phyloP scores from a whole-genome alignment of 2,113 vertebrate species.

The Erinaceus europaeus region DNA sequence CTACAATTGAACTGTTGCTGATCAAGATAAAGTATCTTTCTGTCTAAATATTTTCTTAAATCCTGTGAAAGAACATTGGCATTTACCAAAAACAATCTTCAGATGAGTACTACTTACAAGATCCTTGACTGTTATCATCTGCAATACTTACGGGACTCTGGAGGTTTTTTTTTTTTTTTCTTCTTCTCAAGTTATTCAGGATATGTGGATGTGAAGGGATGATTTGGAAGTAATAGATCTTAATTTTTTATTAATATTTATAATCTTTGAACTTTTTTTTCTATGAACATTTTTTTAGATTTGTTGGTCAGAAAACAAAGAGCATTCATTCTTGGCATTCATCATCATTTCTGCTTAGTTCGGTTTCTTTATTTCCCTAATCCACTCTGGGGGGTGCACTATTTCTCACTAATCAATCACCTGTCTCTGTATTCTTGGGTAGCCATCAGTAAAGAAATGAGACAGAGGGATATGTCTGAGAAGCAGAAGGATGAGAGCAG shows the following conservation, averaged over 20 bases:
- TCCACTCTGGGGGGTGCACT: neutral
- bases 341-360: neutral
- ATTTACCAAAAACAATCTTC: neutral
- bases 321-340: slow-evolving; percentile 12
- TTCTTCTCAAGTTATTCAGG: neutral
- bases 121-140: neutral
- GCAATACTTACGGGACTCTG: accelerated
- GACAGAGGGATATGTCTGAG: neutral
- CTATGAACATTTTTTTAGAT: neutral
- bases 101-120: neutral
- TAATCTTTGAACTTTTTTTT: neutral
- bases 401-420: neutral
- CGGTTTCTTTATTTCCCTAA: slow-evolving; percentile 13
- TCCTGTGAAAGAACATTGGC: neutral
- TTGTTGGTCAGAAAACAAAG: neutral
- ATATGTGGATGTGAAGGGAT: neutral
- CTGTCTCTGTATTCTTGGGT: slow-evolving; percentile 8
- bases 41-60: neutral
- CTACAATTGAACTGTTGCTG: neutral
- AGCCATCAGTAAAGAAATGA: slow-evolving; percentile 32
- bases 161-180: too few relatives aligned
- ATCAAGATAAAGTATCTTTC: neutral
- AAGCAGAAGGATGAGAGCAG: too few relatives aligned
- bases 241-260: neutral
- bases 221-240: neutral